Evolutionary conservation across 1,140 invertebrate genomes (phyloP).

Genomic region (Penaeus indicus): DNA sequence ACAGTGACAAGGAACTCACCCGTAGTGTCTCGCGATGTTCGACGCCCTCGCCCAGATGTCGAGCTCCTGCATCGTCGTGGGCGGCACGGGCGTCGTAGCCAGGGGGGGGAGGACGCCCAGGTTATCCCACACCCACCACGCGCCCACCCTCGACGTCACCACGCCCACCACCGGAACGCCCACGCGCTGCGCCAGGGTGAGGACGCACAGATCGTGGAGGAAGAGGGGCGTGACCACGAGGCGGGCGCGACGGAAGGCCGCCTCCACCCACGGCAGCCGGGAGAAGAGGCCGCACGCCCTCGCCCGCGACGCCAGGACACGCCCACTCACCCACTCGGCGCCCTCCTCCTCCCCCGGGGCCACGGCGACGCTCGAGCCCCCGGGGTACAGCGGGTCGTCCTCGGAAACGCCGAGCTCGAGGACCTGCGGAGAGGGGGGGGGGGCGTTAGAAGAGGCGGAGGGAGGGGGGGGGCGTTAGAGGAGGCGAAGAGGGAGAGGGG

Average conservation of each 20-base stretch:
- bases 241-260: background rate
- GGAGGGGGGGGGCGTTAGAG: no score
- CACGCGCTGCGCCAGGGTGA: constrained; percentile 17
- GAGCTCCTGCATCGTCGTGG: constrained; percentile 1
- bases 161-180: constrained; percentile 46
- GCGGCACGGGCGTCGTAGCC: constrained; percentile 29
- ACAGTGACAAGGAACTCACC: background rate
- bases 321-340: constrained; percentile 45
- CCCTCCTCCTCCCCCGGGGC: constrained; percentile 40
- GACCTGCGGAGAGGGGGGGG: constrained; percentile 4
- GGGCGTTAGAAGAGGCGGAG: background rate
- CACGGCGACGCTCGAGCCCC: background rate
- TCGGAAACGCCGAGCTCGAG: background rate
- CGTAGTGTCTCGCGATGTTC: constrained; percentile 45
- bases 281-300: constrained; percentile 27
- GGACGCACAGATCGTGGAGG: constrained; percentile 51
- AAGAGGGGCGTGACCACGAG: constrained; percentile 39
- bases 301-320: constrained; percentile 24
- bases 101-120: constrained; percentile 42
- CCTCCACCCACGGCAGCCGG: background rate
- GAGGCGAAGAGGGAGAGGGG: no score
- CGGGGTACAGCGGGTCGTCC: constrained; percentile 42
- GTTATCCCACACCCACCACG: constrained; percentile 56
- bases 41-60: constrained; percentile 22
- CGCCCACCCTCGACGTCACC: constrained; percentile 44